Base-by-base conservation (phyloP, 2,888 invertebrate genomes). In the Cosmia trapezina region DNA sequence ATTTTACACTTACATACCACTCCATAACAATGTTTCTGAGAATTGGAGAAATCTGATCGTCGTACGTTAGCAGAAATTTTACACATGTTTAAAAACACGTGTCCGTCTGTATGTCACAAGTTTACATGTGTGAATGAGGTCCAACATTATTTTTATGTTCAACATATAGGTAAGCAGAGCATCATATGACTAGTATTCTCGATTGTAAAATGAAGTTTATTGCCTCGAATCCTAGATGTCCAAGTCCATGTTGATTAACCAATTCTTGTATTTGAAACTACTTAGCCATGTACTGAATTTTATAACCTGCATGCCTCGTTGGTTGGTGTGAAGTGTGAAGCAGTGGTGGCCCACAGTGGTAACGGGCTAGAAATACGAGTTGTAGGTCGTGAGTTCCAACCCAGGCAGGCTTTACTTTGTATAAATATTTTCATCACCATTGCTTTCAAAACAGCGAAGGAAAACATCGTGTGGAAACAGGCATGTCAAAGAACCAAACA, bases 91-190 rank as follows among this genome's bases (percentile, higher is more conserved):
- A 62, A 63, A 43, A 71, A 69, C 66, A 71, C 70, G 68, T 80
- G 83, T 68, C 17, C 4, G 14, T 70, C 64, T 70, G 64, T 64
- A 33, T 61, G 70, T 70, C 76, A 71, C 59, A 72, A 67, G 57
- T 47, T 53, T n/a, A 59, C 47, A 67, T 68, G 73, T 80, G 76
- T 62, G 76, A 85, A 85, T 73, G 74, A 73, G 76, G 75, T 69
- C 66, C 49, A 41, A 47, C 12, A 61, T 63, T 66, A 71, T 54
- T 76, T 75, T 73, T 79, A 78, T 75, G 68, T 67, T 68, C 67
- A 49, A 49, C 49, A 51, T 51, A 64, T 66, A 69, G 41, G 56
- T 72, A 64, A 37, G 56, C 9, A 72, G 41, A 61, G 60, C 19
- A 41, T 41, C 1, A 37, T 0, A 8, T 11, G n/a, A 33, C 11